phyloP scores from a whole-genome alignment of 2,888 invertebrate species.

The Melieria omissa region DNA sequence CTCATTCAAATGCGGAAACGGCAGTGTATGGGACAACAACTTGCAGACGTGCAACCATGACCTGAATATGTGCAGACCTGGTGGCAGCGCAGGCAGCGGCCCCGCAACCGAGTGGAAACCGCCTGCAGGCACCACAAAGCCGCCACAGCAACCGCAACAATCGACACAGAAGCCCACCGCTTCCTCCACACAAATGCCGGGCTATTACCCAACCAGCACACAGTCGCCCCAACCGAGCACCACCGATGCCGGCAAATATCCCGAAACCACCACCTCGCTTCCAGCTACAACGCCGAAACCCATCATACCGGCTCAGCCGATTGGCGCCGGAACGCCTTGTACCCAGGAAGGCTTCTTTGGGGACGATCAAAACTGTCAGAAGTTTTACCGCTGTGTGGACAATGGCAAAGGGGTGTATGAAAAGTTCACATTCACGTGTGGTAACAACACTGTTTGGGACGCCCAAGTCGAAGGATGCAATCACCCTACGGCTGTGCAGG shows the following conservation, averaged over 20 bases:
- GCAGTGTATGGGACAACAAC: slow-evolving; percentile 73
- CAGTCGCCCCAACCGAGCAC: slow-evolving; percentile 19
- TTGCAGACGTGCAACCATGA: slow-evolving; percentile 64
- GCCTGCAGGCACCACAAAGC: slow-evolving; percentile 25
- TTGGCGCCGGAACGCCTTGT: slow-evolving; percentile 56
- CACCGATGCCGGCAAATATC: slow-evolving; percentile 34
- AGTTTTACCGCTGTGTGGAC: slow-evolving; percentile 75
- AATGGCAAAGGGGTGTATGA: slow-evolving; percentile 71
- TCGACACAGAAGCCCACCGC: slow-evolving; percentile 26
- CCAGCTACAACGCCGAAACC: slow-evolving; percentile 43
- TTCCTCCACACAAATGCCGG: slow-evolving; percentile 27
- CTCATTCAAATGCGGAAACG: slow-evolving; percentile 75
- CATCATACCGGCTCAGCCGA: slow-evolving; percentile 43
- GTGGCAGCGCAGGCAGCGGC: background rate
- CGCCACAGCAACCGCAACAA: slow-evolving; percentile 23
- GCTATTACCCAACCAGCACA: slow-evolving; percentile 31
- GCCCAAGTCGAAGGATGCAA: slow-evolving; percentile 59
- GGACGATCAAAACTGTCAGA: slow-evolving; percentile 69
- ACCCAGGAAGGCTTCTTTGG: slow-evolving; percentile 63
- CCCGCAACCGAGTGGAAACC: slow-evolving; percentile 18
- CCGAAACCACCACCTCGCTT: slow-evolving; percentile 31
- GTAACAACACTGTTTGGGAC: slow-evolving; percentile 74
- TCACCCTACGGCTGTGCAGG: slow-evolving; percentile 49
- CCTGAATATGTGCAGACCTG: slow-evolving; percentile 54
- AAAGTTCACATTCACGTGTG: slow-evolving; percentile 73